Percentiles rank a stretch among this genome's conserved stretches.
phyloP scores from a whole-genome alignment of 2,797 vertebrate species.

The Rhynchotus rufescens region DNA sequence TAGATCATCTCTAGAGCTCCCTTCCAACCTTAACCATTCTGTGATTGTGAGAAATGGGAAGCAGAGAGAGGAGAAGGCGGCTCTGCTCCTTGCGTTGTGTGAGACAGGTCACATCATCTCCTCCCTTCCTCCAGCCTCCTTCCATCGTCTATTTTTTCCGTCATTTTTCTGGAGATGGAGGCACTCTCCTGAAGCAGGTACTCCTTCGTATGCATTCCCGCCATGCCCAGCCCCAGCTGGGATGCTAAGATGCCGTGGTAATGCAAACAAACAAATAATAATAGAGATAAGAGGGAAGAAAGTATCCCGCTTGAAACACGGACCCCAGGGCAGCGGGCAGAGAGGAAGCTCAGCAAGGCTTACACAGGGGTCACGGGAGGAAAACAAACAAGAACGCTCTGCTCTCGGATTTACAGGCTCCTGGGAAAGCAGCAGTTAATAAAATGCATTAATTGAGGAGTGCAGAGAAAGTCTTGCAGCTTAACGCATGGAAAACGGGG shows the following conservation, averaged over 20 bases:
- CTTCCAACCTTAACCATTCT: too few species aligned
- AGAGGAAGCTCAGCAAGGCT: constrained; percentile 52
- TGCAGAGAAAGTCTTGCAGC: constrained; percentile 2
- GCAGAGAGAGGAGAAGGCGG: not conserved
- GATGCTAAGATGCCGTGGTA: constrained; percentile 58
- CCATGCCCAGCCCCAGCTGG: constrained; percentile 35
- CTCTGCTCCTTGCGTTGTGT: not conserved
- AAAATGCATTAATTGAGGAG: constrained; percentile 53
- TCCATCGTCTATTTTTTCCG: not conserved
- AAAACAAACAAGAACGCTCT: constrained; percentile 59
- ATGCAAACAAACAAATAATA: constrained; percentile 72
- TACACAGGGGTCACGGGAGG: constrained; percentile 61
- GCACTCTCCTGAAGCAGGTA: constrained; percentile 28
- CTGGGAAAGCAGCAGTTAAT: constrained; percentile 60
- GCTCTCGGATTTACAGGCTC: constrained; percentile 31
- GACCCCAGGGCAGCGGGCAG: constrained; percentile 55
- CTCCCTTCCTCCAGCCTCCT: not conserved
- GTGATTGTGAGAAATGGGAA: not conserved
- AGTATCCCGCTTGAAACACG: constrained; percentile 60
- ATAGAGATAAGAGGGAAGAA: constrained; percentile 69
- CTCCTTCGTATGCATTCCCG: constrained; percentile 47
- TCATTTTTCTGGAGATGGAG: constrained; percentile 17
- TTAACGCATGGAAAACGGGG: not conserved
- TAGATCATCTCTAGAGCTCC: too few species aligned
- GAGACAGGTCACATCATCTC: not conserved